Evolutionary conservation across 2,888 invertebrate genomes (phyloP).

Genomic region (Microplitis deprimator): DNA sequence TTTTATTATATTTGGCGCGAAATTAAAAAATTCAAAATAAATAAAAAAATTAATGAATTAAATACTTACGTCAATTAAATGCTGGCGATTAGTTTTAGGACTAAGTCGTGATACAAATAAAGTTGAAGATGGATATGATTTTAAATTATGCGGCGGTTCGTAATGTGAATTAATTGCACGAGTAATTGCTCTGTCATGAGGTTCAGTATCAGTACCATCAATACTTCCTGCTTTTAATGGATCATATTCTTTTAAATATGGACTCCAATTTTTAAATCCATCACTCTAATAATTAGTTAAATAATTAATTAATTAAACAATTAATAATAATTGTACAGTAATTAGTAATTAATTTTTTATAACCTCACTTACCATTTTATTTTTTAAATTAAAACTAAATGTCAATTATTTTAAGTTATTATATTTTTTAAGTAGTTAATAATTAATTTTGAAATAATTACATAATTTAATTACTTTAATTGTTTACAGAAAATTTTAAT

Average conservation of each 20-base stretch:
- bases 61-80: conserved; percentile 70
- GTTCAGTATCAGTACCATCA: conserved; percentile 86
- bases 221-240: conserved; percentile 89
- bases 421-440: too few relatives aligned
- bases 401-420: too few relatives aligned
- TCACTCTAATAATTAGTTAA: conserved; percentile 42
- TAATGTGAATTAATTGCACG: conserved; percentile 81
- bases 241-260: conserved; percentile 78
- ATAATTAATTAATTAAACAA: background rate
- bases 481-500: too few relatives aligned
- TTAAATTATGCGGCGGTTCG: conserved; percentile 77
- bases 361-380: too few relatives aligned
- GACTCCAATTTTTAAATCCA: conserved; percentile 71
- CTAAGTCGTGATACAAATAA: conserved; percentile 84
- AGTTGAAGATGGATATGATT: conserved; percentile 80
- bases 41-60: background rate
- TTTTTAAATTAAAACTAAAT: too few relatives aligned
- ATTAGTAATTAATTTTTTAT: too few relatives aligned
- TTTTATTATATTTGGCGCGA: too few relatives aligned
- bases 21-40: too few relatives aligned
- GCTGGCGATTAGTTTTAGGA: conserved; percentile 77
- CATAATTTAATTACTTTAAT: too few relatives aligned
- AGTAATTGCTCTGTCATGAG: conserved; percentile 85
- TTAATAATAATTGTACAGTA: background rate
- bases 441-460: too few relatives aligned